A percentile compares a stretch with the other conserved stretches of the same genome.
Conservation (phyloP, 2,113 vertebrate genomes). For the Brachyistius frenatus region DNA sequence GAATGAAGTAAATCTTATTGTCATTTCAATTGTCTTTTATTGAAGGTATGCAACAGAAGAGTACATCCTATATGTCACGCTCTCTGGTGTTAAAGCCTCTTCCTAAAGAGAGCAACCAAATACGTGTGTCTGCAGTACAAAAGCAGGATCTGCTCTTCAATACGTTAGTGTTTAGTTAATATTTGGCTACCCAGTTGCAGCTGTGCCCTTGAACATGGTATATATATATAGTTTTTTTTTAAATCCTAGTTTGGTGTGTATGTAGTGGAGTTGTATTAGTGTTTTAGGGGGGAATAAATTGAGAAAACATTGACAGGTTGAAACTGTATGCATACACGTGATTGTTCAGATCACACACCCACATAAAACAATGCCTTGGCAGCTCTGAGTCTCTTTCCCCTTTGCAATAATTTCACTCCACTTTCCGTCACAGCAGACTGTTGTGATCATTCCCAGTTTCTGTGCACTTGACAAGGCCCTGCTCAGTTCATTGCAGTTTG, state of each 20-base stretch:
- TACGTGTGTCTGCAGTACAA: slow-evolving; percentile 13
- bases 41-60: slow-evolving; percentile 66
- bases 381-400: slow-evolving; percentile 29
- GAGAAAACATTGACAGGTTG: slow-evolving; percentile 8
- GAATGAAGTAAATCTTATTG: slow-evolving; percentile 79
- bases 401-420: slow-evolving; percentile 35
- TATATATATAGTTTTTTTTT: background rate
- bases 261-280: background rate
- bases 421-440: slow-evolving; percentile 47
- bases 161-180: background rate
- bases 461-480: slow-evolving; percentile 64
- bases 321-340: background rate
- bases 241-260: background rate
- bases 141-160: slow-evolving; percentile 10
- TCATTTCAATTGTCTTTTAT: slow-evolving; percentile 80
- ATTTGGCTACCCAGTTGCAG: slow-evolving; percentile 9
- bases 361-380: slow-evolving; percentile 8
- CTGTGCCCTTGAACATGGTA: background rate
- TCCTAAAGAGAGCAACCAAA: slow-evolving; percentile 38
- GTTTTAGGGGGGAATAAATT: background rate
- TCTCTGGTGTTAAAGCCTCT: slow-evolving; percentile 45
- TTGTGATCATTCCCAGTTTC: slow-evolving; percentile 66
- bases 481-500: slow-evolving; percentile 70
- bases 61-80: slow-evolving; percentile 46
- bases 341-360: background rate